Base-by-base conservation (phyloP, 2,888 invertebrate genomes). In the Eilema sororculum region DNA sequence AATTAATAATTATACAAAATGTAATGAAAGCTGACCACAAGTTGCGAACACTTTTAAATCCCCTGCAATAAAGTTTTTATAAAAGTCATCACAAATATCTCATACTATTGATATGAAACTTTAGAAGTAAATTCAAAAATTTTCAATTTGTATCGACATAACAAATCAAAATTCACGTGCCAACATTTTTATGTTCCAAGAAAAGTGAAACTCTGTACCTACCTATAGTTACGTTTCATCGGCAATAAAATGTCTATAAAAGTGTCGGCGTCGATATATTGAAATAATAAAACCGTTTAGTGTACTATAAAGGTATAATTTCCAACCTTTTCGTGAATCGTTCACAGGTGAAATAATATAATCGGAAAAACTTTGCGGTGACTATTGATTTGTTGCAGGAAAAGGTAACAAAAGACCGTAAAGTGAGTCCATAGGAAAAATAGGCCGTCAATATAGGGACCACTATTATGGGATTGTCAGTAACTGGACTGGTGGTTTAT, bases 261-360 rank as follows among this genome's bases (percentile, higher is more conserved):
- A 60, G 65, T 78, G 73, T 73, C 68, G 73, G 69, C 72, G 73
- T 76, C 71, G 52, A 82, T 74, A 71, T 77, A 80, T 82, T 73
- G 78, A 75, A 79, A 81, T 74, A 80, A 78, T 78, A 80, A 82
- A 79, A 82, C 74, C 69, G 71, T 80, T 58, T 73, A 74, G 59
- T 71, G 33, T 72, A 73, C 75, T 75, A 72, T 77, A 76, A 68
- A 73, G 41, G 63, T 89, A 89, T 89, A 89, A 65, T 71, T 71
- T 74, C 59, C 68, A 13, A 41, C 64, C 72, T 65, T 67, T 69
- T 57, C 12, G 65, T 71, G 68, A 76, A 76, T 61, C 52, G 41
- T 72, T 78, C 67, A 65, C 66, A 66, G n/a, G 71, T 77, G 56
- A 73, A 72, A 71, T n/a, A 57, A 72, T 64, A 56, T 68, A 65